Conservation (phyloP, 2,113 vertebrate genomes). For the Cyprinodon tularosa region DNA sequence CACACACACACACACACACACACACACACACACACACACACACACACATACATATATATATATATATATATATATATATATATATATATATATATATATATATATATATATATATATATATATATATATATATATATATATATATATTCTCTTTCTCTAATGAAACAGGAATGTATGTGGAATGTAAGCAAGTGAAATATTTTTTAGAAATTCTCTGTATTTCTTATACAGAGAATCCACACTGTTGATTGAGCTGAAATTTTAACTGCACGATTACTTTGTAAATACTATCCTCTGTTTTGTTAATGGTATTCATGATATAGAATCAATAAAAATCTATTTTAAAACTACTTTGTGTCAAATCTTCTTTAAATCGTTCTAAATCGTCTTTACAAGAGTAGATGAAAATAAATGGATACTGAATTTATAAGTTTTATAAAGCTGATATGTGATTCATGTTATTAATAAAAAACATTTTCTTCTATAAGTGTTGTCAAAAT, state of each 20-base stretch:
- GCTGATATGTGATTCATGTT: not conserved
- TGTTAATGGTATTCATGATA: not conserved
- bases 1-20: not conserved
- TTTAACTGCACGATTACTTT: not conserved
- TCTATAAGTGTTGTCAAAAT: not conserved
- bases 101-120: no score
- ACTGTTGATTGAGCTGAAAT: not conserved
- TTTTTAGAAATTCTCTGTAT: not conserved
- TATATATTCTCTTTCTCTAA: slow-evolving; percentile 32
- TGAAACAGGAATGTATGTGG: slow-evolving; percentile 39
- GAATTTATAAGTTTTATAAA: not conserved
- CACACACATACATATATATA: no score
- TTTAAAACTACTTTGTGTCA: slow-evolving; percentile 16
- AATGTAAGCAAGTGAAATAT: slow-evolving; percentile 31
- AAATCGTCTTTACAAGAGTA: not conserved
- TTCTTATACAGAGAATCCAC: no score
- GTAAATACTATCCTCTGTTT: not conserved
- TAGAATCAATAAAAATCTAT: slow-evolving; percentile 26
- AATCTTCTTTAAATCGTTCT: slow-evolving; percentile 4
- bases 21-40: no score
- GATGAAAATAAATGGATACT: not conserved
- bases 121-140: not conserved
- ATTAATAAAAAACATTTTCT: not conserved
- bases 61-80: no score
- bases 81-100: no score